Percentiles rank a stretch among this genome's conserved stretches.
These are phyloP conservation scores for Hemistola chrysoprasaria DNA, from an alignment of 2,888 invertebrate genomes.

Conservation along the genomic window DNA sequence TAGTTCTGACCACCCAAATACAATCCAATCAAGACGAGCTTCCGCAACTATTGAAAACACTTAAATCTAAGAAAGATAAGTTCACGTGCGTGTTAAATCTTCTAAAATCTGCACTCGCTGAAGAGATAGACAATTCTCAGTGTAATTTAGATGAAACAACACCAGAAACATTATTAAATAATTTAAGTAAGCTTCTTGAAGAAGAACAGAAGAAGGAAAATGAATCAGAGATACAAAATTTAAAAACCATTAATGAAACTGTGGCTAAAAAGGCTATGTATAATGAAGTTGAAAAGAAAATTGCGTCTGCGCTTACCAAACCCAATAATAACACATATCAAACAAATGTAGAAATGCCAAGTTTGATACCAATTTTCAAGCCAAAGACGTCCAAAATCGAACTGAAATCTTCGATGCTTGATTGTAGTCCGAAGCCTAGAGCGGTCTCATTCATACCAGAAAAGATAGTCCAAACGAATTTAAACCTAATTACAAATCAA, in stretches of 20 bases:
- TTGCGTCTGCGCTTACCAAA: constrained; percentile 23
- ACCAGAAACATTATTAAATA: constrained; percentile 3
- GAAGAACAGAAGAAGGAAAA: constrained; percentile 15
- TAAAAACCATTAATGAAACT: constrained; percentile 9
- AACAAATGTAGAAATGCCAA: constrained; percentile 16
- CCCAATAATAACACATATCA: constrained; percentile 17
- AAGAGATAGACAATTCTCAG: constrained; percentile 22
- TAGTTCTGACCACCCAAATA: background rate
- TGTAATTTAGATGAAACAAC: constrained; percentile 3
- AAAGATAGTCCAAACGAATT: constrained; percentile 10
- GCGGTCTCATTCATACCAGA: constrained; percentile 12
- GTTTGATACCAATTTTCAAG: constrained; percentile 27
- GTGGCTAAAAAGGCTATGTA: constrained; percentile 9
- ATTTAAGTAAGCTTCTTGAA: constrained; percentile 19
- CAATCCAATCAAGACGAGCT: constrained; percentile 13
- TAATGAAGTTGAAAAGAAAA: constrained; percentile 23
- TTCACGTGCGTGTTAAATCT: constrained; percentile 33
- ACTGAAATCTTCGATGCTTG: too few species aligned
- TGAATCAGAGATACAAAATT: background rate
- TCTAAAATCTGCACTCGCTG: constrained; percentile 32
- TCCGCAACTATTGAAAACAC: constrained; percentile 27
- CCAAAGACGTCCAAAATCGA: too few species aligned
- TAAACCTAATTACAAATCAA: constrained; percentile 6
- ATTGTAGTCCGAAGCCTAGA: constrained; percentile 12
- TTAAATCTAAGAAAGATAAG: constrained; percentile 32